These are phyloP conservation scores for Drosophila fuyamai DNA, from an alignment of 1,140 invertebrate genomes.

Conservation along the genomic window DNA sequence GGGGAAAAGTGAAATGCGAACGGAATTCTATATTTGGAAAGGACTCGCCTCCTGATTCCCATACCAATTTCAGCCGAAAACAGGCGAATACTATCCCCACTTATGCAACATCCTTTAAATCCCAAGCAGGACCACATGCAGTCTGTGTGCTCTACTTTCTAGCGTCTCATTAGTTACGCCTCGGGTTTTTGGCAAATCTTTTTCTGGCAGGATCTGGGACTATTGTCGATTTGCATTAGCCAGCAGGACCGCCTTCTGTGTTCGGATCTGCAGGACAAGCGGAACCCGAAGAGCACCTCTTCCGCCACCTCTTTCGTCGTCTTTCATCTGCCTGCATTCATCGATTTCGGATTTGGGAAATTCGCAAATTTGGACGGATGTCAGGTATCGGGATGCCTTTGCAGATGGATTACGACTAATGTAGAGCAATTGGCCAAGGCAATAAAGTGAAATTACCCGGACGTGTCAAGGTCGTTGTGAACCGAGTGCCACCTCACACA, in stretches of 20 bases:
- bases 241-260: conserved; percentile 66
- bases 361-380: conserved; percentile 67
- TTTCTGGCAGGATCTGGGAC: conserved; percentile 43
- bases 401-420: conserved; percentile 79
- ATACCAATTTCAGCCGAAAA: conserved; percentile 10
- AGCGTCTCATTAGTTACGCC: conserved; percentile 68
- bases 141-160: conserved; percentile 26
- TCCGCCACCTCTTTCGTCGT: conserved; percentile 39
- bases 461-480: conserved; percentile 67
- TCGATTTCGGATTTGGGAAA: conserved; percentile 73
- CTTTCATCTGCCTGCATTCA: conserved; percentile 62
- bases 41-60: conserved; percentile 14
- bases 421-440: conserved; percentile 73
- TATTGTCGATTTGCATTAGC: conserved; percentile 80
- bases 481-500: neutral
- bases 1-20: conserved; percentile 29
- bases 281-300: conserved; percentile 54
- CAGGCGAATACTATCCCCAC: conserved; percentile 20
- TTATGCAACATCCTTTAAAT: conserved; percentile 56
- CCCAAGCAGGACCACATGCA: conserved; percentile 26
- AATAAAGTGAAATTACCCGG: conserved; percentile 77
- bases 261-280: conserved; percentile 10
- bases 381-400: conserved; percentile 63
- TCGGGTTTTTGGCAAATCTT: conserved; percentile 69
- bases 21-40: conserved; percentile 48